Conservation (phyloP, 2,888 invertebrate genomes). For the Stomorhina lunata region DNA sequence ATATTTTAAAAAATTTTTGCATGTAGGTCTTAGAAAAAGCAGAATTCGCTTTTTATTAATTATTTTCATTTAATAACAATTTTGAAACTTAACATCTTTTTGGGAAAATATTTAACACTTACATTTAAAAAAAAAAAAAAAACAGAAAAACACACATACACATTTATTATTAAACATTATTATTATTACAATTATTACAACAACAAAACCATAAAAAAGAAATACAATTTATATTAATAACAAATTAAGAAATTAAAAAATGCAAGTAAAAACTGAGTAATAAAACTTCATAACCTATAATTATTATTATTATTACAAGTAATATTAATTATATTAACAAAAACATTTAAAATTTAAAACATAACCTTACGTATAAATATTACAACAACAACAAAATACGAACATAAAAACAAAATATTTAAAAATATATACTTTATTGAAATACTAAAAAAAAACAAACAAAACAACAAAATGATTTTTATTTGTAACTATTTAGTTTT, state of each 20-base stretch:
- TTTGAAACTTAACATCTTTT: no score
- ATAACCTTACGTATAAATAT: slow-evolving; percentile 39
- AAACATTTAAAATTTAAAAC: slow-evolving; percentile 12
- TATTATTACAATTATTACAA: slow-evolving; percentile 53
- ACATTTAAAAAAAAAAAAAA: not conserved
- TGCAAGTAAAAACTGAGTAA: not conserved
- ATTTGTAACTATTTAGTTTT: not conserved
- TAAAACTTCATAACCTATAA: not conserved
- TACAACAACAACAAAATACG: slow-evolving; percentile 34
- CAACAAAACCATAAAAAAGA: no score
- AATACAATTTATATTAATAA: no score
- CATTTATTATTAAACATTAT: slow-evolving; percentile 35
- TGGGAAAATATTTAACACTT: not conserved
- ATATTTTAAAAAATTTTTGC: slow-evolving; percentile 46
- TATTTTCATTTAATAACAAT: not conserved
- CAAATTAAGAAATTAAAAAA: not conserved
- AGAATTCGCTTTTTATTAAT: not conserved
- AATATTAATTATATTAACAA: slow-evolving; percentile 56
- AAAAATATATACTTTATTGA: slow-evolving; percentile 54
- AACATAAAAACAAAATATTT: slow-evolving; percentile 43
- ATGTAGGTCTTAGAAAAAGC: slow-evolving; percentile 29
- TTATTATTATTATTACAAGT: slow-evolving; percentile 37
- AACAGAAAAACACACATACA: slow-evolving; percentile 1
- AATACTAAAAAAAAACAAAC: slow-evolving; percentile 51
- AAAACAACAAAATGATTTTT: slow-evolving; percentile 47